These are phyloP conservation scores for Orthosia incerta DNA, from an alignment of 2,888 invertebrate genomes.

Conservation along the genomic window DNA sequence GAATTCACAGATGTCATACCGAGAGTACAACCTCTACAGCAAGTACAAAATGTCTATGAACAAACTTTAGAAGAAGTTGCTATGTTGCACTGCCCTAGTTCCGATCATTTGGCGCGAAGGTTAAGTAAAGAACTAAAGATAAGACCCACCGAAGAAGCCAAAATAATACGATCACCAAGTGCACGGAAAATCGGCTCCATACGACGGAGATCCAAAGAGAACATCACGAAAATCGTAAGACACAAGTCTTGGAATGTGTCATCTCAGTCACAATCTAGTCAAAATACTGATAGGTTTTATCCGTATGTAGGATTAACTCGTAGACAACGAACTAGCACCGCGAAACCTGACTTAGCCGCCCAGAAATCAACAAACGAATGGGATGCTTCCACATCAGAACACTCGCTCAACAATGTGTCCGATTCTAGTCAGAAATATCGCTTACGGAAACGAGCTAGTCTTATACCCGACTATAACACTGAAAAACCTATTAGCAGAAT, in stretches of 20 bases:
- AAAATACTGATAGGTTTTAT: constrained; percentile 86
- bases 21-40: constrained; percentile 89
- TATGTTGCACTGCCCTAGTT: constrained; percentile 91
- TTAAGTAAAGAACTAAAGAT: constrained; percentile 94
- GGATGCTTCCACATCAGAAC: constrained; percentile 80
- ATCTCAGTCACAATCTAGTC: constrained; percentile 83
- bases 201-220: constrained; percentile 93
- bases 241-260: constrained; percentile 93
- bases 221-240: constrained; percentile 89
- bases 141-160: constrained; percentile 92
- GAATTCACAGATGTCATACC: constrained; percentile 91
- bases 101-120: constrained; percentile 93
- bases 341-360: constrained; percentile 76
- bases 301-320: constrained; percentile 90
- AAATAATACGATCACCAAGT: constrained; percentile 95
- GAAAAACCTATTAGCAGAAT: constrained; percentile 81
- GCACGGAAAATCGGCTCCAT: constrained; percentile 95
- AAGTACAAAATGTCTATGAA: constrained; percentile 94
- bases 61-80: constrained; percentile 93
- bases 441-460: constrained; percentile 81
- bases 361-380: constrained; percentile 77
- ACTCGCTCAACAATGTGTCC: constrained; percentile 76
- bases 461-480: constrained; percentile 79
- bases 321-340: constrained; percentile 81
- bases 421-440: constrained; percentile 81